Evolutionary conservation across 2,888 invertebrate species (phyloP).

Genomic region (Eurytoma californica): DNA sequence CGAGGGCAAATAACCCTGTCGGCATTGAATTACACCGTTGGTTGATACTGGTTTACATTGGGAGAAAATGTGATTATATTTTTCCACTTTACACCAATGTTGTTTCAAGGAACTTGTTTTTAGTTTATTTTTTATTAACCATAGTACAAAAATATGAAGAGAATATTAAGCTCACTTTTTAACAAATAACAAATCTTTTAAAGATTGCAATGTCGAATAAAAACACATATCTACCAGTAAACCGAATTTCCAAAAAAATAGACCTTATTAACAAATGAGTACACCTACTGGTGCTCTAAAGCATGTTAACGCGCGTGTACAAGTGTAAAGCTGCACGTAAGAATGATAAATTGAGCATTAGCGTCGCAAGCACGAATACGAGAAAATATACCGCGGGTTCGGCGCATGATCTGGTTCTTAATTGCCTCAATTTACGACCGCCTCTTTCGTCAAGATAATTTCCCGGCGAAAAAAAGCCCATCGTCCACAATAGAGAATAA

Average conservation of each 20-base stretch:
- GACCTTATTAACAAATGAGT: slow-evolving; percentile 1
- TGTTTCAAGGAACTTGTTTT: no score
- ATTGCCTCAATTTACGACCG: slow-evolving; percentile 1
- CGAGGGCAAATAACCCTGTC: no score
- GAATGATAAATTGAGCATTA: slow-evolving; percentile 46
- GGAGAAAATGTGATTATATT: no score
- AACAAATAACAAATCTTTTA: no score
- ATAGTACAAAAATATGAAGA: no score
- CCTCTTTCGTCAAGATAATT: slow-evolving; percentile 25
- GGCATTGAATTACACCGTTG: no score
- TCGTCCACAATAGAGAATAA: slow-evolving; percentile 4
- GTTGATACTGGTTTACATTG: no score
- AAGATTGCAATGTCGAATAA: no score
- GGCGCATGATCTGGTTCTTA: slow-evolving; percentile 20
- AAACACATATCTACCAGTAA: no score
- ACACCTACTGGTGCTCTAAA: slow-evolving; percentile 1
- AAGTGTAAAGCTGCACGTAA: slow-evolving; percentile 18
- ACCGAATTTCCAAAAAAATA: slow-evolving; percentile 1
- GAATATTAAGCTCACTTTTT: no score
- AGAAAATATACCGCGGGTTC: slow-evolving; percentile 12
- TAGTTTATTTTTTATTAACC: no score
- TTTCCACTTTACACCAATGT: no score
- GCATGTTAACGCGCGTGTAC: slow-evolving; percentile 8
- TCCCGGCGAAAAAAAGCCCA: not conserved
- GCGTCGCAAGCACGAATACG: not conserved